phyloP scores from a whole-genome alignment of 2,113 vertebrate species.

The Puntigrus tetrazona region DNA sequence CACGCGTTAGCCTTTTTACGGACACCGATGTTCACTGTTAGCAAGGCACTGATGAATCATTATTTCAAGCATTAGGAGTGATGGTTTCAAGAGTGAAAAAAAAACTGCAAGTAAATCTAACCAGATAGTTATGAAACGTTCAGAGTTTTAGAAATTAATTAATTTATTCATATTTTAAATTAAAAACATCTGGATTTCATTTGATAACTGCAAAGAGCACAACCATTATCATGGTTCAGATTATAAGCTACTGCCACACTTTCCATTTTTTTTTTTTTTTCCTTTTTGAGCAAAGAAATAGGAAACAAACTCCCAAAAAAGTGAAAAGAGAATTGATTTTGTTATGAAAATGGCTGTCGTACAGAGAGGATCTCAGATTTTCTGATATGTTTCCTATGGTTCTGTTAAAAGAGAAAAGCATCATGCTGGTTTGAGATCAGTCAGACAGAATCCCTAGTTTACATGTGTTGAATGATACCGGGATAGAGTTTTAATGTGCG shows the following conservation, averaged over 20 bases:
- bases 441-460: slow-evolving; percentile 23
- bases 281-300: slow-evolving; percentile 66
- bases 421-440: slow-evolving; percentile 54
- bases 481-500: slow-evolving; percentile 10
- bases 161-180: slow-evolving; percentile 80
- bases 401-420: slow-evolving; percentile 21
- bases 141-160: slow-evolving; percentile 71
- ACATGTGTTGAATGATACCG: not conserved
- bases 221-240: slow-evolving; percentile 76
- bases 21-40: not conserved
- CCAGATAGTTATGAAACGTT: slow-evolving; percentile 17
- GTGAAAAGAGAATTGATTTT: slow-evolving; percentile 42
- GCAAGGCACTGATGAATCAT: not conserved
- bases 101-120: not conserved
- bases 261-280: not conserved
- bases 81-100: not conserved
- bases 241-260: slow-evolving; percentile 77
- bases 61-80: not conserved
- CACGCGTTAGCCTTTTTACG: not conserved
- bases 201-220: slow-evolving; percentile 82
- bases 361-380: slow-evolving; percentile 49
- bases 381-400: slow-evolving; percentile 52
- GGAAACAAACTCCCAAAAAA: slow-evolving; percentile 53
- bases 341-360: slow-evolving; percentile 54
- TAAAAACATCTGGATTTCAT: slow-evolving; percentile 81